Evolutionary conservation across 2,888 invertebrate genomes (phyloP).

Genomic region (Sicus ferrugineus): DNA sequence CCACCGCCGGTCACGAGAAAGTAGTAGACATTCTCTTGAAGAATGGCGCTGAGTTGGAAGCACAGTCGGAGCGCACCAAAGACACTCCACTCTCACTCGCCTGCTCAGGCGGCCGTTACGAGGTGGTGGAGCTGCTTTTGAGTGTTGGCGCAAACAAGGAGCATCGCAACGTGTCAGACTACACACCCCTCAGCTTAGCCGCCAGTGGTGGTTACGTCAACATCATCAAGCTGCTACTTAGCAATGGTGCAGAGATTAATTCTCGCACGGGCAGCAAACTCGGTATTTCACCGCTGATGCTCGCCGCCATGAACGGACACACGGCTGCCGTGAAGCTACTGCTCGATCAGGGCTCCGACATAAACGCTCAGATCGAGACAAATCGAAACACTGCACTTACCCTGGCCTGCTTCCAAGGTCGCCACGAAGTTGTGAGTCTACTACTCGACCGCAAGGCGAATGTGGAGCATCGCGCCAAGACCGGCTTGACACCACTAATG

Average conservation of each 20-base stretch:
- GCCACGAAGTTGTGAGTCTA: conserved; percentile 97
- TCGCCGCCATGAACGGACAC: conserved; percentile 99
- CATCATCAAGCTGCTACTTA: conserved; percentile 92
- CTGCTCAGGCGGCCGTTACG: conserved; percentile 96
- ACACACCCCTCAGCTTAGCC: conserved; percentile 97
- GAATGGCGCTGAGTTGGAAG: conserved; percentile 96
- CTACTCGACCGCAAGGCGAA: conserved; percentile 96
- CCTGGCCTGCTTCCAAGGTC: conserved; percentile 98
- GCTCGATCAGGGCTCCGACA: conserved; percentile 97
- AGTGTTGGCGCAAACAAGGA: conserved; percentile 94
- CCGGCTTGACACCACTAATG: conserved; percentile 98
- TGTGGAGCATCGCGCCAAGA: conserved; percentile 99
- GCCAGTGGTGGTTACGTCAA: conserved; percentile 99
- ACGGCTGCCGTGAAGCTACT: conserved; percentile 92
- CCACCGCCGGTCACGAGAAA: conserved; percentile 93
- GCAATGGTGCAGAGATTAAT: conserved; percentile 97
- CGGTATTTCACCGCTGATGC: conserved; percentile 98
- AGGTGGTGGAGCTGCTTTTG: conserved; percentile 91
- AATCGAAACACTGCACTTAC: conserved; percentile 98
- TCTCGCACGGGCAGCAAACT: conserved; percentile 96
- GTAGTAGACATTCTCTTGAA: conserved; percentile 91
- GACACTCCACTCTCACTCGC: conserved; percentile 97
- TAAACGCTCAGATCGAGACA: conserved; percentile 99
- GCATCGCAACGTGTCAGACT: conserved; percentile 98
- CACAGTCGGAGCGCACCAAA: conserved; percentile 98